A percentile compares a stretch with the other conserved stretches of the same genome.
Conservation (phyloP, 2,888 invertebrate species). For the Lycia hirtaria region DNA sequence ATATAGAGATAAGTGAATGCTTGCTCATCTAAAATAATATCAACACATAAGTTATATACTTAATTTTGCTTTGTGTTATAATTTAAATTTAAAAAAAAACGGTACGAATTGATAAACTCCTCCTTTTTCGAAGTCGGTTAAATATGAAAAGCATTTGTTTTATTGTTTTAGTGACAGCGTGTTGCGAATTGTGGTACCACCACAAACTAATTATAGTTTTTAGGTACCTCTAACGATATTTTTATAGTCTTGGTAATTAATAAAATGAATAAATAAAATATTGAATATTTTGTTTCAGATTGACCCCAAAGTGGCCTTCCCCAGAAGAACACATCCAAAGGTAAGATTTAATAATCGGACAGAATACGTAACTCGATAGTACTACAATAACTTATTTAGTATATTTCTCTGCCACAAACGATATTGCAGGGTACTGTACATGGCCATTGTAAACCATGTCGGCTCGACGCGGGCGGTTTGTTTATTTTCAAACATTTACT, state of each 20-base stretch:
- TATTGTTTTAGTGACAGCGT: no score
- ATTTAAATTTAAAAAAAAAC: no score
- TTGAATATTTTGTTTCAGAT: constrained; percentile 89
- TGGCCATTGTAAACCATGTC: constrained; percentile 65
- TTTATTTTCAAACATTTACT: constrained; percentile 83
- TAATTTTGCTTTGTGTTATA: no score
- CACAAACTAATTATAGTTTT: no score
- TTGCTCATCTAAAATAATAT: no score
- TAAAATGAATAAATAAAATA: background rate
- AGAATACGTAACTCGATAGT: constrained; percentile 66
- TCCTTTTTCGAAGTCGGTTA: no score
- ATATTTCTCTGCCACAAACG: constrained; percentile 67
- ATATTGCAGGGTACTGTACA: constrained; percentile 67
- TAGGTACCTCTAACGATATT: background rate
- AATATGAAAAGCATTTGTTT: no score
- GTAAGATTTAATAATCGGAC: constrained; percentile 86
- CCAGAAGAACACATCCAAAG: constrained; percentile 99
- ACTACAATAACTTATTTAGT: constrained; percentile 69
- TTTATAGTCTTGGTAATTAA: background rate
- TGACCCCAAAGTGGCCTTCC: constrained; percentile 99
- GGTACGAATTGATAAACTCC: no score
- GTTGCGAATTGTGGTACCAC: no score
- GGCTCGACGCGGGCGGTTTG: constrained; percentile 60
- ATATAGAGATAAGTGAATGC: no score
- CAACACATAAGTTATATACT: no score